Percentiles rank a stretch among this genome's conserved stretches.
Evolutionary conservation across 2,113 vertebrate genomes (phyloP).

Genomic region (Sialia sialis): DNA sequence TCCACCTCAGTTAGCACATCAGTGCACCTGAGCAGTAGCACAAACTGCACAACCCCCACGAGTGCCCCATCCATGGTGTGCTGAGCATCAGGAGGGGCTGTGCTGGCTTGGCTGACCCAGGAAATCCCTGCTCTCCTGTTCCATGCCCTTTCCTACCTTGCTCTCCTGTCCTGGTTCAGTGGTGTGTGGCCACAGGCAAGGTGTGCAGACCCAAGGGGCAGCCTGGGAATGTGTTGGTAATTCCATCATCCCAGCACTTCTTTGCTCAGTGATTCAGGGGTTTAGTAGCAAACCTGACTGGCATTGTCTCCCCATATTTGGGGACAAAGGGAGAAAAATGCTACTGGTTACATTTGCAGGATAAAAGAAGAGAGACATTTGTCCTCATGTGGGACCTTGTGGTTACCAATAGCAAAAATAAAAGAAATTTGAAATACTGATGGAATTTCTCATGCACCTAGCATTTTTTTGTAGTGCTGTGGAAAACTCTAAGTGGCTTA

Average conservation of each 20-base stretch:
- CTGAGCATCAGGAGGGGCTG: background rate
- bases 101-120: background rate
- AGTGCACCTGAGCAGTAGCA: background rate
- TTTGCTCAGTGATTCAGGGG: background rate
- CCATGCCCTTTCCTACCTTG: background rate
- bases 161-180: background rate
- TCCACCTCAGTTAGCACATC: background rate
- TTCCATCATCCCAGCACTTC: background rate
- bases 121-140: background rate
- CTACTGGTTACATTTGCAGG: background rate
- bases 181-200: fast-evolving
- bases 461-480: background rate
- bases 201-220: background rate
- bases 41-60: fast-evolving
- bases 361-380: background rate
- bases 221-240: background rate
- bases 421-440: background rate
- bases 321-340: background rate
- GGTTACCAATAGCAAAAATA: background rate
- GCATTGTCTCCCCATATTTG: background rate
- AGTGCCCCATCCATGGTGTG: background rate
- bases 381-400: background rate
- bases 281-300: background rate
- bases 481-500: background rate
- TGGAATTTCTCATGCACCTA: background rate